Conservation (phyloP, 2,797 vertebrate genomes). For the Tadarida brasiliensis region DNA sequence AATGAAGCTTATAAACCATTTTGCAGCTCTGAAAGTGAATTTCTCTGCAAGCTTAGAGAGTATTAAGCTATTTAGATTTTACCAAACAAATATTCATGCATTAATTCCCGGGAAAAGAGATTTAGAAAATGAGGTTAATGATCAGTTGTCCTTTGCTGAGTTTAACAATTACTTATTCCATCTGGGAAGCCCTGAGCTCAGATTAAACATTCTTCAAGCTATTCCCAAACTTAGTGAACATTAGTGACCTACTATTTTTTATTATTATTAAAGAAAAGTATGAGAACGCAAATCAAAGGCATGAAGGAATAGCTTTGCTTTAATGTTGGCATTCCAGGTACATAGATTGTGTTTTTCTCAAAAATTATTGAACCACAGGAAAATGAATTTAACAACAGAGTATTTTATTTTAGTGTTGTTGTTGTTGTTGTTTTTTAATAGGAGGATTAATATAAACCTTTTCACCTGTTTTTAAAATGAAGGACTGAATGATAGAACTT, state of each 20-base stretch:
- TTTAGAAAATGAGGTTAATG: conserved; percentile 87
- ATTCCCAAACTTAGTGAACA: background rate
- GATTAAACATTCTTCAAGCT: conserved; percentile 64
- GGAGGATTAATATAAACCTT: background rate
- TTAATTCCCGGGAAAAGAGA: conserved; percentile 86
- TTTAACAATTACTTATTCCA: conserved; percentile 73
- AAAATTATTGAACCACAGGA: background rate
- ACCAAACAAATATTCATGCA: conserved; percentile 83
- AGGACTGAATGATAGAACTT: background rate
- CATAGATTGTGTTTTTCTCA: background rate
- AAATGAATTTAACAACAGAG: background rate
- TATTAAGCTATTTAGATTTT: conserved; percentile 73
- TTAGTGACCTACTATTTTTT: conserved; percentile 18
- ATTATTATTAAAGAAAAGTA: conserved; percentile 18
- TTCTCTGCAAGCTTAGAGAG: conserved; percentile 71
- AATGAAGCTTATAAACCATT: conserved; percentile 72
- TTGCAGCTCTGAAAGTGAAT: conserved; percentile 69
- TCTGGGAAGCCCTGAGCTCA: conserved; percentile 81
- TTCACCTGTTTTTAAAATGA: conserved; percentile 37
- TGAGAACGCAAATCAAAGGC: background rate
- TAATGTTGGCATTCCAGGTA: background rate
- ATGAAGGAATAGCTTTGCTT: conserved; percentile 4
- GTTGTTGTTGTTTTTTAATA: background rate
- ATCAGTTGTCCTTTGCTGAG: conserved; percentile 72
- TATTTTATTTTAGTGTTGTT: conserved; percentile 2